Conservation (phyloP, 2,113 vertebrate genomes). For the Eira barbara region DNA sequence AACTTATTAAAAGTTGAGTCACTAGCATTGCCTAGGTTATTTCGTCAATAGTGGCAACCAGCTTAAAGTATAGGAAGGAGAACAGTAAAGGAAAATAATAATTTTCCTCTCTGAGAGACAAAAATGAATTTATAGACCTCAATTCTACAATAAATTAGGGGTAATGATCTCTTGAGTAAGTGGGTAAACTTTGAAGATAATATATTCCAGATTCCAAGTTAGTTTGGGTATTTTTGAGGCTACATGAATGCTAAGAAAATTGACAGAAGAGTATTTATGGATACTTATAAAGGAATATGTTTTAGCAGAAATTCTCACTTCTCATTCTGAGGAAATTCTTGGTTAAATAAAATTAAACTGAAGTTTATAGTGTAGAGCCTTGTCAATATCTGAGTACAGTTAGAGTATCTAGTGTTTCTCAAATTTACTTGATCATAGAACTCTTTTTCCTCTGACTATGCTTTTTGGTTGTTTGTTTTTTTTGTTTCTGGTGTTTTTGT, state of each 20-base stretch:
- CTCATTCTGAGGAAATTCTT: constrained; percentile 1
- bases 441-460: neutral
- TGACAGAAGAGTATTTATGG: neutral
- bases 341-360: neutral
- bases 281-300: neutral
- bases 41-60: neutral
- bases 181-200: neutral
- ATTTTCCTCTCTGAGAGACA: constrained; percentile 12
- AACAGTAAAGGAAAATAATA: neutral
- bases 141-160: constrained; percentile 34
- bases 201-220: neutral
- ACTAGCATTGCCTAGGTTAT: neutral
- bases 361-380: neutral
- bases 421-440: neutral
- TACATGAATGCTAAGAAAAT: neutral
- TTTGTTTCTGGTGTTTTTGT: too few relatives aligned
- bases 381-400: neutral
- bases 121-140: neutral
- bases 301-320: neutral
- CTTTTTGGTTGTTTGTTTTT: neutral
- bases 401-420: neutral
- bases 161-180: constrained; percentile 7
- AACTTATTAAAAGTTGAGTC: constrained; percentile 35
- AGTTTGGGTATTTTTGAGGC: neutral
- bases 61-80: constrained; percentile 12